Percentiles rank a stretch among this genome's conserved stretches.
Evolutionary conservation across 2,113 vertebrate species (phyloP).

Genomic region (Apteryx mantelli): DNA sequence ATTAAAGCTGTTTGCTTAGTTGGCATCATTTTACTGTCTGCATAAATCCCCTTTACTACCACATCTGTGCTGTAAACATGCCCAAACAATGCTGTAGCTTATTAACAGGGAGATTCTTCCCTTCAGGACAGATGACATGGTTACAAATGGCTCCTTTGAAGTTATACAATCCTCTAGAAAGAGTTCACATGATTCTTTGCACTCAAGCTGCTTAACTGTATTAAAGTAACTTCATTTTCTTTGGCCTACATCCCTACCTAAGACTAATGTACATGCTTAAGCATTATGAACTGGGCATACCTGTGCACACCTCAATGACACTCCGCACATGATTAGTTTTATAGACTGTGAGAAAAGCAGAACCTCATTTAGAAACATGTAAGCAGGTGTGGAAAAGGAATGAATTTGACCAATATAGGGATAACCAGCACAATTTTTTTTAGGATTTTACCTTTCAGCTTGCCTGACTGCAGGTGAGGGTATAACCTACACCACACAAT

Average conservation of each 20-base stretch:
- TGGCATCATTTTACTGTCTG: conserved; percentile 36
- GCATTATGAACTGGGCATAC: not conserved
- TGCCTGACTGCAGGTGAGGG: not conserved
- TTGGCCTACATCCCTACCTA: conserved; percentile 2
- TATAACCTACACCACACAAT: not conserved
- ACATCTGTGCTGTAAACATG: conserved; percentile 32
- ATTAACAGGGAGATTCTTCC: conserved; percentile 33
- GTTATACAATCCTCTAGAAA: conserved; percentile 52
- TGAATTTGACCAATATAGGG: not conserved
- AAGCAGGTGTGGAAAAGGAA: not conserved
- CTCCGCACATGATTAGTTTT: not conserved
- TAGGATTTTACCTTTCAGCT: not conserved
- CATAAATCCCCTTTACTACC: conserved; percentile 8
- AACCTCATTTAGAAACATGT: not conserved
- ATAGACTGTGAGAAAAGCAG: conserved; percentile 28
- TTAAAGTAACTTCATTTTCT: conserved; percentile 64
- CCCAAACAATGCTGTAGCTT: conserved; percentile 43
- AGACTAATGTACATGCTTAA: not conserved
- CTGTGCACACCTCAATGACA: conserved; percentile 39
- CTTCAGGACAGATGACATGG: conserved; percentile 47
- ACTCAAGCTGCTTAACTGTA: conserved; percentile 38
- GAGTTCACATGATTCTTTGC: conserved; percentile 45
- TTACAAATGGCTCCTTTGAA: conserved; percentile 57
- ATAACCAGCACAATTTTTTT: not conserved
- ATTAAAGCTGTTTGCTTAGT: conserved; percentile 59